A percentile compares a stretch with the other conserved stretches of the same genome.
These are phyloP conservation scores for Berghia stephanieae DNA, from an alignment of 1,140 invertebrate genomes.

Conservation along the genomic window DNA sequence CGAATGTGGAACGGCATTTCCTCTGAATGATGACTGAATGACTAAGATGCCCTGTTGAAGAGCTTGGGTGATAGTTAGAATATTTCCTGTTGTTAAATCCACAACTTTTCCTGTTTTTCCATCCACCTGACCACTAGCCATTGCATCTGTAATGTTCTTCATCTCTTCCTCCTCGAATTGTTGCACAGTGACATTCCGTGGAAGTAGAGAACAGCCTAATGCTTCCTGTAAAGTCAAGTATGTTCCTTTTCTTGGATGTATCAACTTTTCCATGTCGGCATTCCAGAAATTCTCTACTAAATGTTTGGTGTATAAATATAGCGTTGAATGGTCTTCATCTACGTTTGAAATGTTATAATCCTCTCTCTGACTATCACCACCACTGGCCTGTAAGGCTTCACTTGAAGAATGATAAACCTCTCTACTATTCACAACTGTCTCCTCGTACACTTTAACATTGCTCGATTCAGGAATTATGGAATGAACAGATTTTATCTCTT, in stretches of 20 bases:
- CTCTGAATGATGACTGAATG: slow-evolving; percentile 20
- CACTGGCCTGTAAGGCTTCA: too few species aligned
- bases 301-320: slow-evolving; percentile 38
- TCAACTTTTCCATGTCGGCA: slow-evolving; percentile 36
- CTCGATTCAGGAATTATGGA: too few species aligned
- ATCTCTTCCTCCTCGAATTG: slow-evolving; percentile 73
- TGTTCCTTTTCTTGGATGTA: slow-evolving; percentile 82
- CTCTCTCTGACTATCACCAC: background rate
- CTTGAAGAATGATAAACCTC: too few species aligned
- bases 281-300: slow-evolving; percentile 58
- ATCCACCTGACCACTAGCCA: slow-evolving; percentile 69
- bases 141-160: slow-evolving; percentile 46
- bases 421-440: too few species aligned
- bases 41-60: slow-evolving; percentile 47
- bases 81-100: slow-evolving; percentile 71
- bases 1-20: too few species aligned
- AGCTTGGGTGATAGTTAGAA: slow-evolving; percentile 48
- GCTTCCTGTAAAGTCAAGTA: slow-evolving; percentile 79
- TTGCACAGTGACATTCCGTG: slow-evolving; percentile 75
- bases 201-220: slow-evolving; percentile 77
- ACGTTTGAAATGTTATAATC: background rate
- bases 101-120: slow-evolving; percentile 80
- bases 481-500: too few species aligned
- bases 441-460: too few species aligned
- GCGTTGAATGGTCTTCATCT: slow-evolving; percentile 16